Conservation (phyloP, 2,888 invertebrate genomes). For the Neria commutata region DNA sequence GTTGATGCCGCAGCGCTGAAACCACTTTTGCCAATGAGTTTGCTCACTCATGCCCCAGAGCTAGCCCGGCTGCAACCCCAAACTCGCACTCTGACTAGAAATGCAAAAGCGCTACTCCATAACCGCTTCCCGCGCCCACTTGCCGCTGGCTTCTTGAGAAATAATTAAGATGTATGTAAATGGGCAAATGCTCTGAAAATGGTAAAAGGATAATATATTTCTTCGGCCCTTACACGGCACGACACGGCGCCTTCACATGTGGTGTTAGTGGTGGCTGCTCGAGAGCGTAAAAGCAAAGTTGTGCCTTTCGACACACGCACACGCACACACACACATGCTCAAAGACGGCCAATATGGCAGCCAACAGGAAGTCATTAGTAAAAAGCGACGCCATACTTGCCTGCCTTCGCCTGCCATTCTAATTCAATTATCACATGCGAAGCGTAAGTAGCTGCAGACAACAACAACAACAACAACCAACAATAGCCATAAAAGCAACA, state of each 20-base stretch:
- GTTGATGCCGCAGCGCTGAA: neutral
- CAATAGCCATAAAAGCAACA: slow-evolving; percentile 8
- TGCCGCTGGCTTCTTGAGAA: slow-evolving; percentile 51
- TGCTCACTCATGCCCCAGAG: slow-evolving; percentile 44
- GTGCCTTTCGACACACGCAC: too few species aligned
- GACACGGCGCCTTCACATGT: neutral
- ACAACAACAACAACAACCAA: neutral
- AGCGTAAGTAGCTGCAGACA: slow-evolving; percentile 20
- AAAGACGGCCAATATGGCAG: neutral
- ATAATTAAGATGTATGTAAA: slow-evolving; percentile 60
- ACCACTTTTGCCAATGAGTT: neutral
- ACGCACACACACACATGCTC: neutral
- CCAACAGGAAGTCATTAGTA: neutral
- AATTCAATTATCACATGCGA: slow-evolving; percentile 35
- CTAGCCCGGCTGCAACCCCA: slow-evolving; percentile 53
- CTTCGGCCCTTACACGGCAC: slow-evolving; percentile 30
- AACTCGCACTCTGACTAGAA: too few species aligned
- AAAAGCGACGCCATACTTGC: neutral
- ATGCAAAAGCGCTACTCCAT: slow-evolving; percentile 29
- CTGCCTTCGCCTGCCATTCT: too few species aligned
- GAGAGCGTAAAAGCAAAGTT: neutral
- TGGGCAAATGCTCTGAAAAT: slow-evolving; percentile 48
- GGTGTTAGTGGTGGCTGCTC: neutral
- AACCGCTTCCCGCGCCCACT: slow-evolving; percentile 7
- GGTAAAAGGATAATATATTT: slow-evolving; percentile 51